Base-by-base conservation (phyloP, 30 jellyfish, hydroid and myxozoan genomes). In the Hydractinia echinata region DNA sequence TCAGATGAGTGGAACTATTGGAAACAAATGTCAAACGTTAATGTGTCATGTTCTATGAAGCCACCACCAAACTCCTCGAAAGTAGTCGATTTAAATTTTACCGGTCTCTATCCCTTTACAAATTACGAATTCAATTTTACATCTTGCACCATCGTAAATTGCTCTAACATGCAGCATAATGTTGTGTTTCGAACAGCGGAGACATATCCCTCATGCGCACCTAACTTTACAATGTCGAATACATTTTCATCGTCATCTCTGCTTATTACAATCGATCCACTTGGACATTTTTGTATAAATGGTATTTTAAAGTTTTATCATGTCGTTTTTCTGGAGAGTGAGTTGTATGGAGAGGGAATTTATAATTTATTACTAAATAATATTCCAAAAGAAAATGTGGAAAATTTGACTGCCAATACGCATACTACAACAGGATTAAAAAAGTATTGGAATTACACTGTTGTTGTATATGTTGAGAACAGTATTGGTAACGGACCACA, bases 391-490 rank as follows among this genome's bases (percentile, higher is more conserved):
- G 44, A 30, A 30, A 30, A 30, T 30, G 44, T 30, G 44, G 44
- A 64, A 7, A 64, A 64, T 64, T 7, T 64, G 18, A 64, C 74
- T 64, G 16, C 5, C 4, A n/a, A 51, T 51, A n/a, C 74, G 8
- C 19, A 44, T 6, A 64, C 39, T 4, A 4, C 39, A 7, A 64
- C 74, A n/a, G 74, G 39, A n/a, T 64, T 64, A 64, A 64, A 13
- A 4, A 64, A 64, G 2, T 64, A 6, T 64, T 64, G 74, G 74
- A 64, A 64, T 64, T 64, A 64, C 74, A 64, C 74, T n/a, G 74
- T 4, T n/a, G 18, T 13, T 6, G 74, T 51, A 2, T 64, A n/a
- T 13, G 74, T 13, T 64, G 74, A 64, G 74, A 64, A 64, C 39
- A 13, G 18, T 64, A n/a, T 64, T 7, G 74, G 74, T 64, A n/a